Conservation (phyloP, 2,888 invertebrate genomes). For the Linnaemya tessellans region DNA sequence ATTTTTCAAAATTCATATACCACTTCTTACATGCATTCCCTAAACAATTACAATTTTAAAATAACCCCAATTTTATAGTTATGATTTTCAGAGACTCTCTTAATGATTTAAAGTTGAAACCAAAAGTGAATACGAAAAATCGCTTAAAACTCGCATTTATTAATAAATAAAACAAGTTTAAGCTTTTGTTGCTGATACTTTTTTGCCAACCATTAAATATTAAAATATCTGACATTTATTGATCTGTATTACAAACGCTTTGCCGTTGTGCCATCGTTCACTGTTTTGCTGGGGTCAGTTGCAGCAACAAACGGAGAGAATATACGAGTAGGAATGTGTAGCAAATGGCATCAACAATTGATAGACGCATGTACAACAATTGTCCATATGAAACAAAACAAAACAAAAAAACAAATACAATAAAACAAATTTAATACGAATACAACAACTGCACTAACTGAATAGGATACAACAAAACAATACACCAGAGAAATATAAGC, state of each 20-base stretch:
- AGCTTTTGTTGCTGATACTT: slow-evolving; percentile 6
- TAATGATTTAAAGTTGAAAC: too few species aligned
- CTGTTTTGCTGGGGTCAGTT: slow-evolving; percentile 55
- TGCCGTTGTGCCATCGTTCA: slow-evolving; percentile 5
- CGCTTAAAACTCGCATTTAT: slow-evolving; percentile 8
- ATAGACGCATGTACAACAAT: slow-evolving; percentile 28
- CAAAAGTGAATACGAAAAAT: neutral
- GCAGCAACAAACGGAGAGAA: slow-evolving; percentile 49
- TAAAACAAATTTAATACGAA: slow-evolving; percentile 68
- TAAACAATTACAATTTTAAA: too few species aligned
- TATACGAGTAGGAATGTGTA: slow-evolving; percentile 51
- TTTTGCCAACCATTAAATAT: slow-evolving; percentile 33
- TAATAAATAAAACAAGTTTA: neutral
- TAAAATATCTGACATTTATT: slow-evolving; percentile 53
- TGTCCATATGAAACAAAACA: slow-evolving; percentile 28
- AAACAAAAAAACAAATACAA: slow-evolving; percentile 47
- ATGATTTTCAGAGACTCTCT: too few species aligned
- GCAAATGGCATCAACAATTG: slow-evolving; percentile 62
- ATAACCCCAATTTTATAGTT: too few species aligned
- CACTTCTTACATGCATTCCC: too few species aligned
- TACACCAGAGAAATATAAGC: slow-evolving; percentile 33
- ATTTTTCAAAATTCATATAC: too few species aligned
- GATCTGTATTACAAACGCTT: slow-evolving; percentile 54
- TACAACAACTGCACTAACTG: slow-evolving; percentile 52
- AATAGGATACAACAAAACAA: slow-evolving; percentile 31